These are phyloP conservation scores for Chaetura pelagica DNA, from an alignment of 2,113 vertebrate genomes.

Conservation along the genomic window DNA sequence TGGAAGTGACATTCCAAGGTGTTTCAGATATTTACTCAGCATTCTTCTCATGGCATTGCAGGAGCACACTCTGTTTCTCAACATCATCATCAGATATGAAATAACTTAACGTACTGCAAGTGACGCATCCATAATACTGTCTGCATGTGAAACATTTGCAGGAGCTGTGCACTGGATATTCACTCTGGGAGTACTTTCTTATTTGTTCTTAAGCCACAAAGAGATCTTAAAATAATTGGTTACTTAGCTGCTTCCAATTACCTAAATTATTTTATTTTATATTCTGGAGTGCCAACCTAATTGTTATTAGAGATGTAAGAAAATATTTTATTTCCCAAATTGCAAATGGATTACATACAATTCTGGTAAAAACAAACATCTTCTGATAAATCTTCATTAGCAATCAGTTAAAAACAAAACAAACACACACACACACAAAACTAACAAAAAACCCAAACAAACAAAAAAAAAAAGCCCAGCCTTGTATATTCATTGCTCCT, in stretches of 20 bases:
- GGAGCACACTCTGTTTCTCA: background rate
- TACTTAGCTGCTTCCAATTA: conserved; percentile 33
- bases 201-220: conserved; percentile 24
- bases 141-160: conserved; percentile 37
- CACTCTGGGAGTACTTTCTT: background rate
- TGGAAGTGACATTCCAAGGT: background rate
- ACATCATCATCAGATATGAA: background rate
- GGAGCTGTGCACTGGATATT: background rate
- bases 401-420: background rate
- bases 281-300: conserved; percentile 21
- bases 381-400: conserved; percentile 43
- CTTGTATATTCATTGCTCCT: background rate
- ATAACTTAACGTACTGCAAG: background rate
- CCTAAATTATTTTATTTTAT: conserved; percentile 59
- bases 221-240: conserved; percentile 35
- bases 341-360: conserved; percentile 35
- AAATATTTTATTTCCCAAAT: conserved; percentile 53
- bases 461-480: background rate
- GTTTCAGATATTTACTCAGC: background rate
- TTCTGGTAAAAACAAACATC: conserved; percentile 51
- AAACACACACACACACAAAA: too few relatives aligned
- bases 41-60: background rate
- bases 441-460: background rate
- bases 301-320: conserved; percentile 57
- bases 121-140: background rate